These are phyloP conservation scores for Rhea americana DNA, from an alignment of 2,113 vertebrate species.

Conservation along the genomic window DNA sequence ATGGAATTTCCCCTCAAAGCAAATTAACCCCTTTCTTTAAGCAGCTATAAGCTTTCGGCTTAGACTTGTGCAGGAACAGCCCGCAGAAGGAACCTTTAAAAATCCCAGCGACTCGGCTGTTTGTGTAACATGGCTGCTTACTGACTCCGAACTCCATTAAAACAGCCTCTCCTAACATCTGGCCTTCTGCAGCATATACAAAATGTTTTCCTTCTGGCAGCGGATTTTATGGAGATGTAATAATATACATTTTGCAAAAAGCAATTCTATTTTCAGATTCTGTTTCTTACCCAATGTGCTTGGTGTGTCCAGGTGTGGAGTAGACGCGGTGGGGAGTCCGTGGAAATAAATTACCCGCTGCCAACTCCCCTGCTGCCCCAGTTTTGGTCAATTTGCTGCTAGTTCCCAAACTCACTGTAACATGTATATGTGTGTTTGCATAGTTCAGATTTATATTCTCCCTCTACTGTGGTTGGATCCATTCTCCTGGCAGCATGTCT, in stretches of 20 bases:
- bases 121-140: background rate
- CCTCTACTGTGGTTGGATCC: background rate
- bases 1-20: slow-evolving; percentile 2
- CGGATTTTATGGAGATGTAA: slow-evolving; percentile 66
- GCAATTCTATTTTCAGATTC: slow-evolving; percentile 36
- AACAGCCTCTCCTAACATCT: slow-evolving; percentile 66
- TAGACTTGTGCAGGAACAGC: background rate
- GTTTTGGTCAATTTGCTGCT: background rate
- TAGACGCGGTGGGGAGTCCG: background rate
- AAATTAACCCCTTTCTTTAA: background rate
- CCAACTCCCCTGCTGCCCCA: background rate
- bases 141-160: slow-evolving; percentile 36
- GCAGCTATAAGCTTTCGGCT: background rate
- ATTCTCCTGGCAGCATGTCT: background rate
- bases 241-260: slow-evolving; percentile 24
- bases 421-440: rapidly evolving
- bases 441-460: background rate
- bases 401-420: background rate
- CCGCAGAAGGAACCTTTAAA: slow-evolving; percentile 8
- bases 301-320: slow-evolving; percentile 51
- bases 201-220: slow-evolving; percentile 72
- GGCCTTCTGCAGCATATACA: slow-evolving; percentile 50
- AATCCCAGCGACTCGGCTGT: background rate
- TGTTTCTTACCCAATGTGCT: background rate
- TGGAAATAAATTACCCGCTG: background rate